Percentiles rank a stretch among this genome's conserved stretches.
Evolutionary conservation across 2,113 vertebrate genomes (phyloP).

Genomic region (Pheucticus melanocephalus): DNA sequence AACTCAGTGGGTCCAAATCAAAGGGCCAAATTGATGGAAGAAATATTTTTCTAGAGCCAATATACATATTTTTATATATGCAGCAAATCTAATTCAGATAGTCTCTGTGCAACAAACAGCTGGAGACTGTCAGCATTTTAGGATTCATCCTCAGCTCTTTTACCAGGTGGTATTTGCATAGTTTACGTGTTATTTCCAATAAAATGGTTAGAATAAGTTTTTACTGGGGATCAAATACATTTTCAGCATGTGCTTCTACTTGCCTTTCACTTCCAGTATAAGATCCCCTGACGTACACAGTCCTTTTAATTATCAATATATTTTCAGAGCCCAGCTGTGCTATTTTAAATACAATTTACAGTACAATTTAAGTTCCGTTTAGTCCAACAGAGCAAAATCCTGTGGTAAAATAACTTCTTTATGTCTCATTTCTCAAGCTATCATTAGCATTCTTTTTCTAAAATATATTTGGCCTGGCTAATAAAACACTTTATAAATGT

Average conservation of each 20-base stretch:
- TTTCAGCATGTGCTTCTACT: not conserved
- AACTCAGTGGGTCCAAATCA: not conserved
- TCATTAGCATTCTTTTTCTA: not conserved
- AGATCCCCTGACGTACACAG: not conserved
- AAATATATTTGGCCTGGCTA: not conserved
- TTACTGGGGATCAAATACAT: not conserved
- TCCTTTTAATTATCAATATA: not conserved
- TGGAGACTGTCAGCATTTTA: not conserved
- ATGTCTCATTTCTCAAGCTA: not conserved
- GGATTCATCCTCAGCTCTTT: conserved; percentile 53
- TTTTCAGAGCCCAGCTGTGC: not conserved
- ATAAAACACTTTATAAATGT: not conserved
- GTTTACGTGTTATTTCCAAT: not conserved
- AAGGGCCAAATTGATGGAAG: not conserved
- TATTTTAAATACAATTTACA: not conserved
- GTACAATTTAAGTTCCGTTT: not conserved
- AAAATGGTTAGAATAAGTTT: not conserved
- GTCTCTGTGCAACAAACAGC: not conserved
- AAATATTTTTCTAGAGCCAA: not conserved
- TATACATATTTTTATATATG: too few relatives aligned
- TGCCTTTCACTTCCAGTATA: not conserved
- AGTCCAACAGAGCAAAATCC: not conserved
- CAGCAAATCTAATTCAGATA: not conserved
- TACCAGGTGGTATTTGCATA: not conserved
- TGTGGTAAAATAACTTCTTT: not conserved